Evolutionary conservation across 1,140 invertebrate species (phyloP).

Genomic region (Drosophila pseudoobscura): DNA sequence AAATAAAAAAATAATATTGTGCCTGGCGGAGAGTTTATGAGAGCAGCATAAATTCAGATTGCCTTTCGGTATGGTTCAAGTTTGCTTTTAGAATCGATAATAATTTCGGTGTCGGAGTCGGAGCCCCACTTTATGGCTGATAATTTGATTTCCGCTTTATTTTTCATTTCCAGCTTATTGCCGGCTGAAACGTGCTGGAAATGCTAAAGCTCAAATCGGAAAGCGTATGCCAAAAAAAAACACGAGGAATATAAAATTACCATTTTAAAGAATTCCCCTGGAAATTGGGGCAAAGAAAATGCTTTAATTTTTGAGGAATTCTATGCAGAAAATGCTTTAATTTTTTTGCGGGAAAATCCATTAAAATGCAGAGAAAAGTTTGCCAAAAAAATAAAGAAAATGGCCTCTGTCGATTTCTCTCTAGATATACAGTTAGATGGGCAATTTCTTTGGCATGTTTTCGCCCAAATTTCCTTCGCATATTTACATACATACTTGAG

Average conservation of each 20-base stretch:
- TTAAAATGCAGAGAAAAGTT: neutral
- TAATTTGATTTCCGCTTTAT: constrained; percentile 57
- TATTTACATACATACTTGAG: constrained; percentile 47
- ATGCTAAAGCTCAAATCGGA: constrained; percentile 35
- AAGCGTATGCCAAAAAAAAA: constrained; percentile 5
- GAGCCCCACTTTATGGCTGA: constrained; percentile 29
- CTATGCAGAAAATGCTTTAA: neutral
- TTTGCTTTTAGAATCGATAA: constrained; percentile 22
- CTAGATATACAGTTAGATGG: no score
- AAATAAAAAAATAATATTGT: constrained; percentile 39
- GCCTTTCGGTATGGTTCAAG: constrained; percentile 13
- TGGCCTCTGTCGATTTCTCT: no score
- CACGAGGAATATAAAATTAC: constrained; percentile 13
- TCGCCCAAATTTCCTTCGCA: constrained; percentile 12
- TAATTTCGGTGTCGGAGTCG: constrained; percentile 1
- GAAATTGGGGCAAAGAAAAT: constrained; percentile 21
- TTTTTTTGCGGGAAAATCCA: no score
- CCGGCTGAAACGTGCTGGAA: constrained; percentile 27
- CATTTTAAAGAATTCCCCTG: constrained; percentile 22
- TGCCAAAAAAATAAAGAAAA: no score
- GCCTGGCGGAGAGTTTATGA: constrained; percentile 21
- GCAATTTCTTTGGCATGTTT: constrained; percentile 16
- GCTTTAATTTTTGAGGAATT: constrained; percentile 15
- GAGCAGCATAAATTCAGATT: constrained; percentile 52
- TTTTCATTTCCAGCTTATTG: constrained; percentile 46